phyloP scores from a whole-genome alignment of 2,888 invertebrate species.

The Trissolcus japonicus region DNA sequence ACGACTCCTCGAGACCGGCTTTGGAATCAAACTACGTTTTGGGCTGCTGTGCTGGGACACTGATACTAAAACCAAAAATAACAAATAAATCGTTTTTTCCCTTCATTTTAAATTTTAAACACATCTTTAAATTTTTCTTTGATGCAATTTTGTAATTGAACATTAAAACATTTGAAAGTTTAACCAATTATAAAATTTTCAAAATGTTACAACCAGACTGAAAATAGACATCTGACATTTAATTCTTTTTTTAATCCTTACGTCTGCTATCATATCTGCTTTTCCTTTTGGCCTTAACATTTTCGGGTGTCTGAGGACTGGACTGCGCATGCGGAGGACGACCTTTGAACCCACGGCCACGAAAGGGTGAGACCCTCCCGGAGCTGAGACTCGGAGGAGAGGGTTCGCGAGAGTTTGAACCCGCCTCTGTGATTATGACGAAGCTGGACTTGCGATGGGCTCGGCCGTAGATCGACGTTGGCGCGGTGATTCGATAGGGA shows the following conservation, averaged over 20 bases:
- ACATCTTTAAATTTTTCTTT: too few species aligned
- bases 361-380: constrained; percentile 80
- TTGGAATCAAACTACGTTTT: constrained; percentile 71
- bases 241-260: constrained; percentile 31
- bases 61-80: constrained; percentile 63
- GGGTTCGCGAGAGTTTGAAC: constrained; percentile 76
- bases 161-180: too few species aligned
- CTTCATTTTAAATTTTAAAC: background rate
- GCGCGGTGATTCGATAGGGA: constrained; percentile 70
- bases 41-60: constrained; percentile 72
- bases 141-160: too few species aligned
- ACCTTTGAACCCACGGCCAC: constrained; percentile 79
- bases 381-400: constrained; percentile 75
- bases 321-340: constrained; percentile 76
- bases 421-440: constrained; percentile 81
- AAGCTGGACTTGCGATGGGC: constrained; percentile 83
- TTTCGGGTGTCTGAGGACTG: constrained; percentile 78
- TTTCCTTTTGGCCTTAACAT: constrained; percentile 41
- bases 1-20: constrained; percentile 67
- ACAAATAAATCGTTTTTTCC: background rate
- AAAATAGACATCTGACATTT: too few species aligned
- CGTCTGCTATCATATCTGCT: constrained; percentile 63
- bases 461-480: constrained; percentile 74
- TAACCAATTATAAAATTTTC: too few species aligned
- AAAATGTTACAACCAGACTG: background rate